These are phyloP conservation scores for Apus apus DNA, from an alignment of 2,113 vertebrate species.

Conservation along the genomic window DNA sequence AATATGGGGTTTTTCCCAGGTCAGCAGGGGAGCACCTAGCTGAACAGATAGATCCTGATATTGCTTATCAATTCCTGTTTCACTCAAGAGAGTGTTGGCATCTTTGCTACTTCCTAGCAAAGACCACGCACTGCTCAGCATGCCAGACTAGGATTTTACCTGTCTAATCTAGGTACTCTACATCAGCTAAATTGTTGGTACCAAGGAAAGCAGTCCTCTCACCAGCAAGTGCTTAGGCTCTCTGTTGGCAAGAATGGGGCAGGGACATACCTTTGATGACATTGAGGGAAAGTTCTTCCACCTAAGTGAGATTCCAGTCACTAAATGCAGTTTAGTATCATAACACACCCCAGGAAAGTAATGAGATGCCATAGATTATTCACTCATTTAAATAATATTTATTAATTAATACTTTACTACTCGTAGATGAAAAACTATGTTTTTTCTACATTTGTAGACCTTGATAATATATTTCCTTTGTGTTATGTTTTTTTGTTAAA, in stretches of 20 bases:
- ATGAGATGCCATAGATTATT: neutral
- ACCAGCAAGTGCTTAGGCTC: neutral
- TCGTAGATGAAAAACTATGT: neutral
- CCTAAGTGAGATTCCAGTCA: neutral
- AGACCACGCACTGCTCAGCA: fast-evolving
- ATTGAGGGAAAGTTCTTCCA: fast-evolving
- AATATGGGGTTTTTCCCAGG: fast-evolving
- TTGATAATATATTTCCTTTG: neutral
- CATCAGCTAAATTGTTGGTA: neutral
- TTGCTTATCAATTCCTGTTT: neutral
- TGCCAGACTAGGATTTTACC: neutral
- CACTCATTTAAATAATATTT: neutral
- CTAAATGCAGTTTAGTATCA: neutral
- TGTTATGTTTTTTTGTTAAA: neutral
- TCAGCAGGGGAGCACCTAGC: fast-evolving
- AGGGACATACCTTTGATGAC: neutral
- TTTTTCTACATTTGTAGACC: neutral
- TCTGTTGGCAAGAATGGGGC: fast-evolving
- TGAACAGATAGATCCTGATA: neutral
- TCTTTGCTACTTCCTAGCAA: neutral
- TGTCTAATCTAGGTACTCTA: neutral
- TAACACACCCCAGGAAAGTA: neutral
- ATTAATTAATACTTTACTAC: neutral
- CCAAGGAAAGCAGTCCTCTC: neutral
- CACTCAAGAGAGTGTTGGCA: fast-evolving